Evolutionary conservation across 2,797 vertebrate genomes (phyloP).

Genomic region (Esox masquinongy): DNA sequence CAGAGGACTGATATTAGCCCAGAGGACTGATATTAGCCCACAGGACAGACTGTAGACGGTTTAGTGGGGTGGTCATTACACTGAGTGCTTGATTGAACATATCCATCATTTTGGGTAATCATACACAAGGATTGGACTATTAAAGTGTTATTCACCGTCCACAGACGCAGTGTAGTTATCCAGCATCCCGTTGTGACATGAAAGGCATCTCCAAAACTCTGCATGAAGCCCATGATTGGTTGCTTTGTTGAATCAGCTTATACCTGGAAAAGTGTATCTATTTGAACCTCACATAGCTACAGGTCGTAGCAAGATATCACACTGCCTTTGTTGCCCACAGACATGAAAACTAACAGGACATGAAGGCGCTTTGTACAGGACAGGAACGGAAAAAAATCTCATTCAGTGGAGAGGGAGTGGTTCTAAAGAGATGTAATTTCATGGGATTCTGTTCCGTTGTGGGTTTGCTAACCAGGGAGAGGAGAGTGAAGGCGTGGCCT

Average conservation of each 20-base stretch:
- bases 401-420: constrained; percentile 30
- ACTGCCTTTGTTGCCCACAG: no score
- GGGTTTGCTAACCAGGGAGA: constrained; percentile 35
- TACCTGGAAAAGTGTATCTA: neutral
- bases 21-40: constrained; percentile 3
- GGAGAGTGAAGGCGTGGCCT: constrained; percentile 37
- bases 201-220: no score
- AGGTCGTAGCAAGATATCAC: no score
- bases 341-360: no score
- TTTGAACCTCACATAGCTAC: no score
- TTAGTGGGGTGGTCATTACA: neutral
- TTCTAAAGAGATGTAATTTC: constrained; percentile 42
- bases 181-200: no score
- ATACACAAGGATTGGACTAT: neutral
- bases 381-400: constrained; percentile 3
- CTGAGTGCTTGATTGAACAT: neutral
- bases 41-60: neutral
- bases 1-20: no score
- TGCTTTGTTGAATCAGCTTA: neutral
- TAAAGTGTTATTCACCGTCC: no score
- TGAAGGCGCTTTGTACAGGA: neutral
- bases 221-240: neutral
- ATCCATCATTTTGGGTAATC: neutral
- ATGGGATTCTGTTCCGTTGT: constrained; percentile 34
- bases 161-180: no score